Base-by-base conservation (phyloP, 2,797 vertebrate species). In the Hydrophis major region DNA sequence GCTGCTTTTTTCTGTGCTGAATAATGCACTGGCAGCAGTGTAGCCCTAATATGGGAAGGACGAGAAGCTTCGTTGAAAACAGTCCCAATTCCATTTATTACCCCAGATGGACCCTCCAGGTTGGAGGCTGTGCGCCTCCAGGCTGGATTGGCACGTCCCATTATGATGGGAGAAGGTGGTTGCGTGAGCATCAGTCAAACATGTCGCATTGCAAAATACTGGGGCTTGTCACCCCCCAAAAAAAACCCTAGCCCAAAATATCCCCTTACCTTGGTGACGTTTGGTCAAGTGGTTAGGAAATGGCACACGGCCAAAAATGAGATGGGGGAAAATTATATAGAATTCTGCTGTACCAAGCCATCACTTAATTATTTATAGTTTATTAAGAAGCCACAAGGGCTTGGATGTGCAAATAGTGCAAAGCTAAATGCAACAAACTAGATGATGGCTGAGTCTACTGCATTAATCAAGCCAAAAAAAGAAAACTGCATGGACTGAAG, bases 41-140 rank as follows among this genome's bases (percentile, higher is more conserved):
- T 10, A 28, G 87, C 86, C 32, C 96, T 97, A 1, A 88, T 94
- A 93, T 13, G 92, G 47, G 60, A 4, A 93, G 25, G 61, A 53
- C 18, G 18, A 16, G 18, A 0, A 2, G 55, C 6, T 55, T 63
- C 11, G 0, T 42, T 66, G 92, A 47, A 47, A 90, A 0, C n/a
- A 0, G 0, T 6, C 25, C 10, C 7, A 78, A 59, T 59, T 22
- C 18, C 63, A 78, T 25, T 50, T 32, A 63, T 88, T 61, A 66
- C 42, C 60, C 61, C 47, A 63, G 53, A 57, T 11, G 47, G 4
- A 2, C 88, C 60, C 78, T 88, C 20, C 20, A 42, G 27, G 63
- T 22, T 42, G 16, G 13, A 56, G 14, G 27, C 13, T 14, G 25
- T 86, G 4, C 55, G 10, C 60, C 78, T 88, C 20, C 69, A 88